Evolutionary conservation across 2,888 invertebrate species (phyloP).

Genomic region (Philopedon plagiatum): DNA sequence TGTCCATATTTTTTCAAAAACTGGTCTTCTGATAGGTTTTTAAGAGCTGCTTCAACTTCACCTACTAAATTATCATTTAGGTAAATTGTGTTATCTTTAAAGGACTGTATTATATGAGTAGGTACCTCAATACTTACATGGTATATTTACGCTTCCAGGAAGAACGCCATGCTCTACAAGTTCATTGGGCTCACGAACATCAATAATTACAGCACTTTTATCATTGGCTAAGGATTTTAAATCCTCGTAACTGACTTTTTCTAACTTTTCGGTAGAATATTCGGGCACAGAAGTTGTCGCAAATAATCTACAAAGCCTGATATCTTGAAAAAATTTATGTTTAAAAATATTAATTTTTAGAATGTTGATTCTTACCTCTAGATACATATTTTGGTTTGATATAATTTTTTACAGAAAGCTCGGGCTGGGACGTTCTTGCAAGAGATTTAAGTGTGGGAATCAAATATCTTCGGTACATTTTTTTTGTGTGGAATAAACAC

Average conservation of each 20-base stretch:
- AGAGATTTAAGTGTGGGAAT: neutral
- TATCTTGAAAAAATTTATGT: constrained; percentile 1
- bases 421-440: neutral
- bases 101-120: too few species aligned
- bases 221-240: constrained; percentile 69
- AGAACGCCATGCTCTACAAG: constrained; percentile 79
- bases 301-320: constrained; percentile 4
- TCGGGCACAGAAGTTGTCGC: neutral
- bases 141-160: constrained; percentile 83
- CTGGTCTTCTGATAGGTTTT: constrained; percentile 69
- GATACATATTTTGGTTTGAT: neutral
- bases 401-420: neutral
- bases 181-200: constrained; percentile 84
- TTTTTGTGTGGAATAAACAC: neutral
- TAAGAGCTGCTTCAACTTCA: constrained; percentile 69
- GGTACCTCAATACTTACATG: constrained; percentile 76
- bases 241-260: constrained; percentile 63
- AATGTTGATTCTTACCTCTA: neutral
- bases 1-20: constrained; percentile 74
- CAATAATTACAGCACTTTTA: constrained; percentile 75
- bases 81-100: too few species aligned
- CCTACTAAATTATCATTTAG: constrained; percentile 69
- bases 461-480: constrained; percentile 10
- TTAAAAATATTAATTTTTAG: neutral
- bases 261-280: constrained; percentile 6